Base-by-base conservation (phyloP, 2,113 vertebrate species). In the Seriola dumerili region DNA sequence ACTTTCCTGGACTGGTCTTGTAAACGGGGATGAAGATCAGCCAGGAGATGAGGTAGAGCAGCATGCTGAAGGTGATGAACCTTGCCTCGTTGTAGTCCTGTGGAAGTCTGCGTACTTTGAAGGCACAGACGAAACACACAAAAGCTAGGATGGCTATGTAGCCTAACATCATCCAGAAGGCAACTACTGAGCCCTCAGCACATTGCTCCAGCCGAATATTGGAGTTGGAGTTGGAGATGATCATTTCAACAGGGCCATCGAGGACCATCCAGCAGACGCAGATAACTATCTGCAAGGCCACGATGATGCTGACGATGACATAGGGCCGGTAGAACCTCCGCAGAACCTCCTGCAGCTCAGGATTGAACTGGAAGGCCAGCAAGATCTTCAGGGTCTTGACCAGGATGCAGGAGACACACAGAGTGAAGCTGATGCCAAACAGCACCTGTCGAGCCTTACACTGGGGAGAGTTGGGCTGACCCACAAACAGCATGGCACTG, bases 31-130 rank as follows among this genome's bases (percentile, higher is more conserved):
- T 94, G 79, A 99, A 98, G 2, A 96, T 95, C 32, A 96, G 78
- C 97, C 97, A 98, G 0, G 96, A 96, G 83, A 97, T 97, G 64
- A 98, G 97, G 85, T 97, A 98, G 79, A 97, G 96, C 8, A 99
- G 85, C 97, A 97, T 97, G 72, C 97, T 95, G 64, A 98, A 98
- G 5, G 97, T 98, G 85, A 97, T 97, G 91, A 97, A 97, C 91
- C 96, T 97, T 1, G 97, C 96, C 83, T 99, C 96, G 0, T 97
- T 98, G 91, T 98, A 98, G 81, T 96, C 96, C 78, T 97, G 95
- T 14, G 97, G 97, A 38, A 97, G 88, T 72, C 98, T 98, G 42
- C 96, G 95, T 9, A 96, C 96, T 93, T 96, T 96, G 87, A 96
- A 99, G 17, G 97, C 97, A 84, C 95, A 97, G 72, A 95, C 78